phyloP scores from a whole-genome alignment of 2,888 invertebrate genomes.

The Oegoconia quadripuncta region DNA sequence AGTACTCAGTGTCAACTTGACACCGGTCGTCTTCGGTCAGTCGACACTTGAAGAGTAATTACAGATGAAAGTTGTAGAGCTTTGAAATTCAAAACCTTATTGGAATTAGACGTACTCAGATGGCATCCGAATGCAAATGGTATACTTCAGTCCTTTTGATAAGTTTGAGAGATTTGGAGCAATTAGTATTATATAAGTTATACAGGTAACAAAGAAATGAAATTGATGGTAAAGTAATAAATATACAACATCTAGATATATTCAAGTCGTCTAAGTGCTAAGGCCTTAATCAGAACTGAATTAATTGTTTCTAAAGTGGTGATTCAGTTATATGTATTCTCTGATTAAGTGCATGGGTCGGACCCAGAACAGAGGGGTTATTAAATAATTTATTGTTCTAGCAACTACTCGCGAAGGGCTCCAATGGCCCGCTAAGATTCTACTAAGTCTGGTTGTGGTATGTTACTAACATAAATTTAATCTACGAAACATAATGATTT shows the following conservation, averaged over 20 bases:
- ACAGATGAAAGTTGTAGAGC: conserved; percentile 53
- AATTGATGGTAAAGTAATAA: no score
- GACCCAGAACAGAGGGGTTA: conserved; percentile 57
- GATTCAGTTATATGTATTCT: conserved; percentile 61
- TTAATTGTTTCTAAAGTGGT: conserved; percentile 72
- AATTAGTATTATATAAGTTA: no score
- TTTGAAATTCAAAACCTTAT: conserved; percentile 63
- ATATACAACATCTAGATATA: no score
- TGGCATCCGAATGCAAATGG: conserved; percentile 30
- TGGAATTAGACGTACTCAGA: conserved; percentile 43
- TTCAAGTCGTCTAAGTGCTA: conserved; percentile 41
- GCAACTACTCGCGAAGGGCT: conserved; percentile 64
- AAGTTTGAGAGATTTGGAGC: no score
- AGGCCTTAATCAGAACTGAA: conserved; percentile 47
- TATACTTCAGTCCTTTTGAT: conserved; percentile 19
- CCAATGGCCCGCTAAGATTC: conserved; percentile 62
- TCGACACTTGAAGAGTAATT: conserved; percentile 52
- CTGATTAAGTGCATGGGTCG: conserved; percentile 68
- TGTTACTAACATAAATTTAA: conserved; percentile 57
- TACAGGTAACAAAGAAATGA: no score
- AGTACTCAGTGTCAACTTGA: conserved; percentile 46
- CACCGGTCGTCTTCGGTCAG: conserved; percentile 57
- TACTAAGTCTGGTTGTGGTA: conserved; percentile 56
- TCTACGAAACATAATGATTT: conserved; percentile 56
- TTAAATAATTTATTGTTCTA: conserved; percentile 77